phyloP scores from a whole-genome alignment of 2,797 vertebrate genomes.

The Melanotaenia parkinsoni region DNA sequence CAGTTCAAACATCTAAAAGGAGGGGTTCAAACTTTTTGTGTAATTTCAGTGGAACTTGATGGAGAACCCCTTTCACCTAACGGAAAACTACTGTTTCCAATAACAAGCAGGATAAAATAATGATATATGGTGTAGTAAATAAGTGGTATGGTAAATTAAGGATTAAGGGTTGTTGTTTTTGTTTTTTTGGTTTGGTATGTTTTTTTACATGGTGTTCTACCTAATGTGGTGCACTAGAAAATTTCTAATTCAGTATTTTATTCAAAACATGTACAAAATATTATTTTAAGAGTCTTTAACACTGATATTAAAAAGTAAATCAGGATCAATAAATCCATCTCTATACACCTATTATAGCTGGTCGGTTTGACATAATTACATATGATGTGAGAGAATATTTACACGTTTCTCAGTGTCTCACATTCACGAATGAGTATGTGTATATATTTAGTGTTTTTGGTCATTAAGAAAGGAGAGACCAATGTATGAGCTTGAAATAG shows the following conservation, averaged over 20 bases:
- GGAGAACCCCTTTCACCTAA: too few species aligned
- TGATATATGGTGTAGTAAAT: too few species aligned
- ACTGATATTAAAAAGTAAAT: not conserved
- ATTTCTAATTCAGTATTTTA: not conserved
- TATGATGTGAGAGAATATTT: too few species aligned
- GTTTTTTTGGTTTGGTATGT: not conserved
- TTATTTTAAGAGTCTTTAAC: not conserved
- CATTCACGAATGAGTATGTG: too few species aligned
- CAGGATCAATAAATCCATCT: not conserved
- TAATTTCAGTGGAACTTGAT: not conserved
- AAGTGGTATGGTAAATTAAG: too few species aligned
- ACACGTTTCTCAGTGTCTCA: too few species aligned
- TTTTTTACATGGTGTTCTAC: not conserved
- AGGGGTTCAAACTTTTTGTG: not conserved
- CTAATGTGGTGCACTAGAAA: not conserved
- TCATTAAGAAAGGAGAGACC: not conserved
- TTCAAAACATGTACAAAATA: not conserved
- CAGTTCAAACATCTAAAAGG: not conserved
- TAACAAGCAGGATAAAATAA: too few species aligned
- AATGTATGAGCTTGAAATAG: not conserved
- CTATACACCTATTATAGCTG: not conserved
- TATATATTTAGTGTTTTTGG: not conserved
- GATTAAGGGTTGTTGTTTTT: too few species aligned
- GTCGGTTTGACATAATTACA: too few species aligned
- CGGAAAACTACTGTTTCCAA: too few species aligned